phyloP scores from a whole-genome alignment of 2,888 invertebrate species.

The Eupithecia centaureata region DNA sequence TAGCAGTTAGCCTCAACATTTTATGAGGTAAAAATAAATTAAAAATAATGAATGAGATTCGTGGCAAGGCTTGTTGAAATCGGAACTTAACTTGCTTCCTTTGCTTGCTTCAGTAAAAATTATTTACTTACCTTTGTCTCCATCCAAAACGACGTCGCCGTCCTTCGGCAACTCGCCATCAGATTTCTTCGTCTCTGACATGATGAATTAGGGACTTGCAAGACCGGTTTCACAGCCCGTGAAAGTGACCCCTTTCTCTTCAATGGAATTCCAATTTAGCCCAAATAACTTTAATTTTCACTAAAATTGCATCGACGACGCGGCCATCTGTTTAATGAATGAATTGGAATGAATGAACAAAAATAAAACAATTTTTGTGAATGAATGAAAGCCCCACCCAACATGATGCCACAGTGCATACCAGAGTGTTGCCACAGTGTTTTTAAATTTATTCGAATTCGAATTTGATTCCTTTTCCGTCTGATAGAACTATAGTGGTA shows the following conservation, averaged over 20 bases:
- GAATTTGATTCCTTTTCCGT: too few species aligned
- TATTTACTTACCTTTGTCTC: constrained; percentile 75
- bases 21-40: background rate
- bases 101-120: constrained; percentile 1
- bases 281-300: constrained; percentile 42
- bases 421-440: too few species aligned
- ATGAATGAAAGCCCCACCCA: constrained; percentile 11
- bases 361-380: background rate
- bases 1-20: too few species aligned
- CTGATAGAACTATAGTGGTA: too few species aligned
- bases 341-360: constrained; percentile 5
- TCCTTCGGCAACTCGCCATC: constrained; percentile 79
- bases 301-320: constrained; percentile 33
- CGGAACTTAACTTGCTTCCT: too few species aligned
- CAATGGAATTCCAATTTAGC: constrained; percentile 48
- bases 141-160: constrained; percentile 80
- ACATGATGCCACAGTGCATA: too few species aligned
- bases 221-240: constrained; percentile 57
- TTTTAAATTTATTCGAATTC: too few species aligned
- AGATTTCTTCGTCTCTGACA: constrained; percentile 73
- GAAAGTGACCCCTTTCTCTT: constrained; percentile 57
- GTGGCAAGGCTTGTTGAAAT: background rate
- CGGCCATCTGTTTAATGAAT: constrained; percentile 26
- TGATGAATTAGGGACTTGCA: constrained; percentile 57
- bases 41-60: background rate